Conservation (phyloP, 2,888 invertebrate genomes). For the Cremastobaeus sp. region DNA sequence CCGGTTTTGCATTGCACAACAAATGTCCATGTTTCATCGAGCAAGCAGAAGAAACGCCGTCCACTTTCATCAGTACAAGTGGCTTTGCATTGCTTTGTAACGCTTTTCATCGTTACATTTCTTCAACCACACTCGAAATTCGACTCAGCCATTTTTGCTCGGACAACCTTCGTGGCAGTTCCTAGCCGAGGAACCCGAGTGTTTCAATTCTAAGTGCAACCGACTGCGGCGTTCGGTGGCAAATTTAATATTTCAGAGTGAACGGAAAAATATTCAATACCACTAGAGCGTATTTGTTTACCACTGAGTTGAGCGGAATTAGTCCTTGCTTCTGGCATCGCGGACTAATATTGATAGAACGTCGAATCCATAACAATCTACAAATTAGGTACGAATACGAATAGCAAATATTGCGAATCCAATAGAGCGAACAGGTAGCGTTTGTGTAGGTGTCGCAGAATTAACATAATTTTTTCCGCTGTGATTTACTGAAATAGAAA, state of each 20-base stretch:
- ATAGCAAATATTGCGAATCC: constrained; percentile 1
- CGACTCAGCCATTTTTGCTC: neutral
- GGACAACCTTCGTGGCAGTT: neutral
- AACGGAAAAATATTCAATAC: no score
- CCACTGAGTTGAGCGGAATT: no score
- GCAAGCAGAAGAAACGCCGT: constrained; percentile 48
- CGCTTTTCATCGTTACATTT: constrained; percentile 25
- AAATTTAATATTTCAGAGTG: no score
- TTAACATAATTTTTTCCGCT: constrained; percentile 46
- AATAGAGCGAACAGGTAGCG: constrained; percentile 11
- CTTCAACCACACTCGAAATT: neutral
- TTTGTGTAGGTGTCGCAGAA: constrained; percentile 23
- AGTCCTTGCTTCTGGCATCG: no score
- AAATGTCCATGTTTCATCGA: constrained; percentile 43
- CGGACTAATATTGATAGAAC: neutral
- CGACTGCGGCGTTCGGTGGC: no score
- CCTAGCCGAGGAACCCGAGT: no score
- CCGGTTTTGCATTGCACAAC: constrained; percentile 69
- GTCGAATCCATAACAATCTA: neutral
- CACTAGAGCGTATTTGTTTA: no score
- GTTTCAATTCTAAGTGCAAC: no score
- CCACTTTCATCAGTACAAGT: constrained; percentile 29
- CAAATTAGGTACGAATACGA: neutral
- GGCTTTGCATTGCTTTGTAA: constrained; percentile 5
- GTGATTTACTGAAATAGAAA: constrained; percentile 53